A percentile compares a stretch with the other conserved stretches of the same genome.
phyloP scores from a whole-genome alignment of 2,888 invertebrate species.

The Aleiodes leptofemur region DNA sequence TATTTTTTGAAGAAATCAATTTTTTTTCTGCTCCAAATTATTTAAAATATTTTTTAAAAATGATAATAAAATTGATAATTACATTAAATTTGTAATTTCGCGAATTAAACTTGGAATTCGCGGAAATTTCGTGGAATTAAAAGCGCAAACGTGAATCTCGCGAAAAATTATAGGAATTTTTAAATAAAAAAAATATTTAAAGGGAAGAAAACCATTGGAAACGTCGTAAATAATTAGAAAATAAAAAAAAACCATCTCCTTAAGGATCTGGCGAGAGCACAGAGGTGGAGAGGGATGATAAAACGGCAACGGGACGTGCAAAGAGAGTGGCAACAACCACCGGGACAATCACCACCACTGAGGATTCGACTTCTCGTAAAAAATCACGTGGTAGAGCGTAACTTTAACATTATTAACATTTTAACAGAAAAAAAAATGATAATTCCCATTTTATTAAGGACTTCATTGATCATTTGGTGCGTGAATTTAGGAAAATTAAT shows the following conservation, averaged over 20 bases:
- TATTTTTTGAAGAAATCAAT: too few relatives aligned
- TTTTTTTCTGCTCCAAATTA: too few relatives aligned
- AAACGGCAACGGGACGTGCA: constrained; percentile 64
- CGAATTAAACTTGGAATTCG: too few relatives aligned
- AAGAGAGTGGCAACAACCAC: constrained; percentile 65
- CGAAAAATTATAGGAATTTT: background rate
- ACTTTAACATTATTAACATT: constrained; percentile 50
- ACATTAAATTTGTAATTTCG: too few relatives aligned
- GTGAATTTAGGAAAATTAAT: constrained; percentile 52
- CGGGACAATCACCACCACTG: constrained; percentile 56
- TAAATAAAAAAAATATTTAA: background rate
- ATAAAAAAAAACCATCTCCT: constrained; percentile 40
- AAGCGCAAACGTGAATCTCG: too few relatives aligned
- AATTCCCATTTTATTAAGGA: constrained; percentile 30
- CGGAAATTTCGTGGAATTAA: too few relatives aligned
- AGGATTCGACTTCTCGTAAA: constrained; percentile 68
- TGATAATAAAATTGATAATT: too few relatives aligned
- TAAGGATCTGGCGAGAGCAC: constrained; percentile 62
- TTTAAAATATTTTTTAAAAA: too few relatives aligned
- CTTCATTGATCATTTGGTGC: constrained; percentile 50
- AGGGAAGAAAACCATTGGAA: constrained; percentile 11
- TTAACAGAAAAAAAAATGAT: background rate
- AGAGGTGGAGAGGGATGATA: constrained; percentile 63
- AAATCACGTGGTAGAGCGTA: constrained; percentile 71
- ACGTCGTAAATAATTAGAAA: constrained; percentile 29